These are phyloP conservation scores for Carlito syrichta DNA, from an alignment of 2,113 vertebrate species.

Conservation along the genomic window DNA sequence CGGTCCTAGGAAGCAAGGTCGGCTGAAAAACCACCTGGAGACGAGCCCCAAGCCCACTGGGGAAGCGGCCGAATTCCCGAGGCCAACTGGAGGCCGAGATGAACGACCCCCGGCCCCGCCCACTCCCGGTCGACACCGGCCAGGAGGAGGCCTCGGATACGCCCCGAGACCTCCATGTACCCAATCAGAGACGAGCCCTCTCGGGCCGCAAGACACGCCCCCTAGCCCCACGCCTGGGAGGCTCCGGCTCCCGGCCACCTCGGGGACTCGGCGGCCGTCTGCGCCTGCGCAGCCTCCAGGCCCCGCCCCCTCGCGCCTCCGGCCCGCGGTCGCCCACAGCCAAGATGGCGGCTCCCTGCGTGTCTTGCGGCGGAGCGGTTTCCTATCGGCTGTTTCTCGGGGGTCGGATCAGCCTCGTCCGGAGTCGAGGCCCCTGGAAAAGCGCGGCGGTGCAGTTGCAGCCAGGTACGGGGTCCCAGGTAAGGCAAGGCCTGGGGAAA, in stretches of 20 bases:
- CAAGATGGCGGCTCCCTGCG: conserved; percentile 62
- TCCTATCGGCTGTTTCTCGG: neutral
- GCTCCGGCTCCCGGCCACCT: neutral
- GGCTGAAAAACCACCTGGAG: neutral
- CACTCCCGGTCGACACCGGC: rapidly evolving
- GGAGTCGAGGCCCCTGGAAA: neutral
- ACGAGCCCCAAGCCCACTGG: too few relatives aligned
- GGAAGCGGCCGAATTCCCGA: too few relatives aligned
- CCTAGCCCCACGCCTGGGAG: rapidly evolving
- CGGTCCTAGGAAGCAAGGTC: rapidly evolving
- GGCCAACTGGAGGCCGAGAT: rapidly evolving
- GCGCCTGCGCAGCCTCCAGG: neutral
- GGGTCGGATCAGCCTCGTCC: neutral
- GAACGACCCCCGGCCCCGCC: rapidly evolving
- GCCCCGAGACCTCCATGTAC: neutral
- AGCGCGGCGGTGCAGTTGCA: neutral
- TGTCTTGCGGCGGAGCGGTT: rapidly evolving
- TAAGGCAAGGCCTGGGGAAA: conserved; percentile 17
- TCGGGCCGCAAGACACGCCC: rapidly evolving
- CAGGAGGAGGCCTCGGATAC: neutral
- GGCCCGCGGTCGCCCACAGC: rapidly evolving
- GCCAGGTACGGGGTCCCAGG: neutral
- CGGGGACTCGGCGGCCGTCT: rapidly evolving
- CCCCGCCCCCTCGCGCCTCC: rapidly evolving
- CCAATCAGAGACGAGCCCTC: neutral